Base-by-base conservation (phyloP, 92 coral and sea anemone genomes). In the Isaurus tuberculatus region DNA sequence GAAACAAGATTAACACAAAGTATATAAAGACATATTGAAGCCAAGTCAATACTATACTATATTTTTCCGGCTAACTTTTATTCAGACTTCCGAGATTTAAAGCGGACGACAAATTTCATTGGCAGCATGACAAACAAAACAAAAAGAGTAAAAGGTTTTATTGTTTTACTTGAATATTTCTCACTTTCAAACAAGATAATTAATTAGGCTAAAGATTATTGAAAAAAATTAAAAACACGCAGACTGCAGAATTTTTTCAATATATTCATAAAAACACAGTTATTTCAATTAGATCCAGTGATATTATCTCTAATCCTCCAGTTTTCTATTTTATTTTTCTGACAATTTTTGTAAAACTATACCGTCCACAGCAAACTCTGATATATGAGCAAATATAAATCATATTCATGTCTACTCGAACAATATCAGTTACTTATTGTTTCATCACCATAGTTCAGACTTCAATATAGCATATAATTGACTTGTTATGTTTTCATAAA, bases 291-390 rank as follows among this genome's bases (percentile, higher is more conserved):
- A 40, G 46, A 9, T 40, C 7, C 9, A 1, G 9, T 7, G 9
- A 40, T 40, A 40, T 40, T 4, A n/a, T n/a, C n/a, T 74, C 80
- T 17, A 63, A 40, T 20, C 1, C 81, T 1, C 8, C 5, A 22
- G 70, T 67, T 55, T 58, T 58, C 16, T 77, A 53, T 17, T 77
- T 32, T 19, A n/a, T 58, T 33, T 19, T 58, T 40, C 60, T 77
- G 68, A 31, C 20, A 63, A 23, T 31, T 64, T 20, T 34, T 33
- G 58, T 58, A 22, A 74, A 46, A 8, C 49, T 46, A 19, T 55
- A 55, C 63, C 23, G 10, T 55, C 9, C n/a, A n/a, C n/a, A 4
- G 8, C 8, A 55, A 55, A 19, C 22, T 55, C n/a, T 55, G 25
- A 19, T 1, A 22, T 46, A 19, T 46, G n/a, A 1, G 19, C 23